These are phyloP conservation scores for Pagetopsis macropterus DNA, from an alignment of 2,797 vertebrate species.

Conservation along the genomic window DNA sequence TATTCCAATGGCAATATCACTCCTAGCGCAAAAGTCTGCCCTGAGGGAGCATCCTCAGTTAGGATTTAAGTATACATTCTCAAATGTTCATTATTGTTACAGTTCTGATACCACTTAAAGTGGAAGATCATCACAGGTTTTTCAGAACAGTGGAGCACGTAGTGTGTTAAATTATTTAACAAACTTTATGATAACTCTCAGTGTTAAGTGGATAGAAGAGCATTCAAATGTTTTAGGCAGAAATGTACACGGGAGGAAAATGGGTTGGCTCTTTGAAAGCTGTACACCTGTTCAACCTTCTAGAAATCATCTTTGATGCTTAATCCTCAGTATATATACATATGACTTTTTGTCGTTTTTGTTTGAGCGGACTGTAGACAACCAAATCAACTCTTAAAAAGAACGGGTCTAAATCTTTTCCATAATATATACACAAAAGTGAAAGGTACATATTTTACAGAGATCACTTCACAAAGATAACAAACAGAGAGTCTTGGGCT, in stretches of 20 bases:
- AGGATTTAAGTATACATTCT: constrained; percentile 74
- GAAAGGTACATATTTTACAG: constrained; percentile 82
- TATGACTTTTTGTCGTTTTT: constrained; percentile 38
- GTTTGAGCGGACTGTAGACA: constrained; percentile 57
- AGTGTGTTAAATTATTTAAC: constrained; percentile 55
- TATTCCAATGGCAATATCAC: constrained; percentile 67
- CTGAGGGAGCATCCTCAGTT: constrained; percentile 52
- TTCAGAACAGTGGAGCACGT: constrained; percentile 50
- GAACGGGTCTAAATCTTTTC: constrained; percentile 70
- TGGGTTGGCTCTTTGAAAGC: constrained; percentile 59
- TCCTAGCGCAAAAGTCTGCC: constrained; percentile 55
- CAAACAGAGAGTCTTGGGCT: constrained; percentile 73
- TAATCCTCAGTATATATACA: constrained; percentile 75
- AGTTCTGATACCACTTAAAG: constrained; percentile 61
- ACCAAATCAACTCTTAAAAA: constrained; percentile 78
- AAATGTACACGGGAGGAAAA: constrained; percentile 69
- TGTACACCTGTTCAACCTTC: constrained; percentile 71
- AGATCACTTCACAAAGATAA: constrained; percentile 83
- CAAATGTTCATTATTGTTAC: constrained; percentile 68
- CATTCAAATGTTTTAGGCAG: constrained; percentile 65
- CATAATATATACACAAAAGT: constrained; percentile 82
- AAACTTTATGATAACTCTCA: constrained; percentile 57
- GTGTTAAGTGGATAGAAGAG: constrained; percentile 50
- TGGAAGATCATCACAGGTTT: constrained; percentile 64
- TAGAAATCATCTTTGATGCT: constrained; percentile 61